Conservation (phyloP, 2,113 vertebrate species). For the Lagopus muta region DNA sequence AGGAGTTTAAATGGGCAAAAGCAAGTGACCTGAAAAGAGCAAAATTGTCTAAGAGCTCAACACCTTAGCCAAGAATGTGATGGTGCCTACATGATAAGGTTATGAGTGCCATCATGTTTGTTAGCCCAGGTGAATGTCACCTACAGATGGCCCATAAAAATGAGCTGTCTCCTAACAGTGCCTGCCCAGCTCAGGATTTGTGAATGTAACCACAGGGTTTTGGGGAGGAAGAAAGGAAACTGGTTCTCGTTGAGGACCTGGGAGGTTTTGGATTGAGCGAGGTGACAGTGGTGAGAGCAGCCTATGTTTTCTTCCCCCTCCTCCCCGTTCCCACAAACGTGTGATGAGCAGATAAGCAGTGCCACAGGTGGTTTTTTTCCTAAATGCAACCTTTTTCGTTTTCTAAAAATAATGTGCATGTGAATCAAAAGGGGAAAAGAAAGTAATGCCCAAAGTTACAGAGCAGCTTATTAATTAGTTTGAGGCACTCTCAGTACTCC, state of each 20-base stretch:
- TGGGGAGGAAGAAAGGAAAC: not conserved
- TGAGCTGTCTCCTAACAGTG: not conserved
- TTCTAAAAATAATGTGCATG: slow-evolving; percentile 61
- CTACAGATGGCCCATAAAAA: not conserved
- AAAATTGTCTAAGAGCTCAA: not conserved
- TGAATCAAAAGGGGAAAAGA: slow-evolving; percentile 54
- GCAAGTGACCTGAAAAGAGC: too few relatives aligned
- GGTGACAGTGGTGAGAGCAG: not conserved
- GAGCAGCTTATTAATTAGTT: slow-evolving; percentile 61
- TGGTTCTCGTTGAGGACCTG: not conserved
- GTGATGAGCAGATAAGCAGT: not conserved
- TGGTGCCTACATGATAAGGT: not conserved
- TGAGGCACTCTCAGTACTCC: slow-evolving; percentile 31
- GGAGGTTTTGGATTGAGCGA: not conserved
- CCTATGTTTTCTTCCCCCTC: not conserved
- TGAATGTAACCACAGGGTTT: not conserved
- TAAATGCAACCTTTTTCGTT: not conserved
- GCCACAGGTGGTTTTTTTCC: not conserved
- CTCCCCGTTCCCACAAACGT: not conserved
- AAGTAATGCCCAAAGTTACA: slow-evolving; percentile 30
- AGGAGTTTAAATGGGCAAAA: not conserved
- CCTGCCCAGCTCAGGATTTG: not conserved
- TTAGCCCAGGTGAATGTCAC: not conserved
- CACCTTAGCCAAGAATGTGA: not conserved
- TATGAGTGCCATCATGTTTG: not conserved